phyloP scores from a whole-genome alignment of 2,797 vertebrate species.

The Synaphobranchus kaupii region DNA sequence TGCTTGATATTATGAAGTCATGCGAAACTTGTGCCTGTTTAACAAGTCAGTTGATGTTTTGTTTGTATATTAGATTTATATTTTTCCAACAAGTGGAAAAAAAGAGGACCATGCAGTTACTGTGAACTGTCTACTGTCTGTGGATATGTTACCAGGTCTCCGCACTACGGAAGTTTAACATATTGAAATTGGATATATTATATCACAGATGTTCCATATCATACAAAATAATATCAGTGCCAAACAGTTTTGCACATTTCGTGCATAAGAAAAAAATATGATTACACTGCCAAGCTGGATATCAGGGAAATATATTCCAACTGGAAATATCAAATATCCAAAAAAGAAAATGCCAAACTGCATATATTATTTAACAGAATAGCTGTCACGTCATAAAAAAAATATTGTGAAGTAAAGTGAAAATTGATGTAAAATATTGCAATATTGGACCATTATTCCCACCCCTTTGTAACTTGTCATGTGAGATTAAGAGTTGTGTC shows the following conservation, averaged over 20 bases:
- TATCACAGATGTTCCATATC: background rate
- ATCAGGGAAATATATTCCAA: background rate
- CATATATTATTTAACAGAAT: background rate
- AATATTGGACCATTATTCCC: too few species aligned
- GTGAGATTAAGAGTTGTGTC: too few species aligned
- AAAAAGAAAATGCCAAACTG: background rate
- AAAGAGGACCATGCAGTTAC: background rate
- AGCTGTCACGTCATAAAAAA: background rate
- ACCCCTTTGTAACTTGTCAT: too few species aligned
- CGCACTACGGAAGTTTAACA: background rate
- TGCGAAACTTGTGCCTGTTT: background rate
- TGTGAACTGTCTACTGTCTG: background rate
- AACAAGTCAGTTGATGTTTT: background rate
- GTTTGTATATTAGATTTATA: background rate
- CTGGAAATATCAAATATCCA: background rate
- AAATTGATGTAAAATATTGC: too few species aligned
- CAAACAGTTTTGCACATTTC: background rate
- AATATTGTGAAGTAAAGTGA: too few species aligned
- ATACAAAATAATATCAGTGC: background rate
- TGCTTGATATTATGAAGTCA: background rate
- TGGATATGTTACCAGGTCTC: background rate
- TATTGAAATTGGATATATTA: background rate
- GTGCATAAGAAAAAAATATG: background rate
- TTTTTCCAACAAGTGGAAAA: background rate
- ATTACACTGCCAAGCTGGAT: background rate